phyloP scores from a whole-genome alignment of 2,113 vertebrate species.

The Epinephelus lanceolatus region DNA sequence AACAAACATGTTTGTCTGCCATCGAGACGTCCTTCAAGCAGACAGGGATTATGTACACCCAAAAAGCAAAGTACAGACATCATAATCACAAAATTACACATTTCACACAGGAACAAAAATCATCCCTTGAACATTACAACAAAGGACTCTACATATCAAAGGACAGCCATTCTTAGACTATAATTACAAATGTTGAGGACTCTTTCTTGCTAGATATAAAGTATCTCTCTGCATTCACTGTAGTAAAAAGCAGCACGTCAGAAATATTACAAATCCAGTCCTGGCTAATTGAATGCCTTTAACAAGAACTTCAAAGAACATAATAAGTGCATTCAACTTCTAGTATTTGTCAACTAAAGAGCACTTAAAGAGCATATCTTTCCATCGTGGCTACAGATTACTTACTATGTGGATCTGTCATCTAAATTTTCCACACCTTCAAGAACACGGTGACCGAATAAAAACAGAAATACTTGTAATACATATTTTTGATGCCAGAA shows the following conservation, averaged over 20 bases:
- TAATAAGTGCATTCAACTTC: background rate
- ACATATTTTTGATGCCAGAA: background rate
- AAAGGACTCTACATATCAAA: background rate
- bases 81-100: slow-evolving; percentile 17
- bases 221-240: background rate
- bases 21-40: slow-evolving; percentile 39
- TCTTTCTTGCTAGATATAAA: background rate
- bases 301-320: background rate
- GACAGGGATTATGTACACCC: slow-evolving; percentile 16
- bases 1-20: slow-evolving; percentile 32
- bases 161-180: background rate
- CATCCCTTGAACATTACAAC: background rate
- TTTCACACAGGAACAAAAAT: slow-evolving; percentile 28
- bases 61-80: slow-evolving; percentile 17
- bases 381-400: background rate
- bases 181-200: background rate
- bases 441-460: background rate
- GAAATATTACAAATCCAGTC: too few relatives aligned
- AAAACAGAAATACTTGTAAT: background rate
- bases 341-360: background rate
- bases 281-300: background rate
- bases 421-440: background rate
- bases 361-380: background rate
- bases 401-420: background rate
- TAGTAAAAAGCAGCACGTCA: background rate